Base-by-base conservation (phyloP, 2,797 vertebrate genomes). In the Sebastes oblongus region DNA sequence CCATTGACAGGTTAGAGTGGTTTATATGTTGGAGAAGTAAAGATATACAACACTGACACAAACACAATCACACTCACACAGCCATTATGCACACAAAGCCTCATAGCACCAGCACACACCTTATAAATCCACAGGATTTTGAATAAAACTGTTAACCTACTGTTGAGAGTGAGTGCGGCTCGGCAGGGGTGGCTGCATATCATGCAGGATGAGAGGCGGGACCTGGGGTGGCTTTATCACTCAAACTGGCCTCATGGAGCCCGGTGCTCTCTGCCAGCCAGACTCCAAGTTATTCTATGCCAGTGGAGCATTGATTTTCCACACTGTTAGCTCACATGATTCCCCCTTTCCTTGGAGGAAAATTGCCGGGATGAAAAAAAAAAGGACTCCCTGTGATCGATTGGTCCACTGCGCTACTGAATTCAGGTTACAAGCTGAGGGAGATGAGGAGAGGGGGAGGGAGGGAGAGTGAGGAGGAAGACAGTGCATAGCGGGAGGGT, bases 311-410 rank as follows among this genome's bases (percentile, higher is more conserved):
- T 94, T 94, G 92, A 95, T 95, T 95, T 94, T 94, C 93, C 92
- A 93, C 94, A 94, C 93, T 94, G 93, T 95, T 95, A 94, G 93
- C 93, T 93, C 93, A 93, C 93, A 95, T 95, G 94, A 94, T 94
- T 91, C 93, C 93, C 88, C 80, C 88, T 94, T 93, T 94, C 93
- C 92, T 94, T 90, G 88, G 90, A 92, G 91, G 92, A 94, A 94
- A 94, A 93, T 94, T 94, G 93, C 92, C 3, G 72, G 86, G 87
- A 91, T 92, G 85, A 93, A 77, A 66, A 54, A 54, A 92, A 92
- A 89, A 90, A 93, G 89, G 91, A 92, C 92, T 94, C 91, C 90
- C 89, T 84, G 80, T 94, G 92, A 95, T 95, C 92, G 93, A 95
- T 95, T 92, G 93, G 92, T 93, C 84, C 89, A 87, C 88, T 92